Evolutionary conservation across 2,113 vertebrate genomes (phyloP).

Genomic region (Plotosus lineatus): DNA sequence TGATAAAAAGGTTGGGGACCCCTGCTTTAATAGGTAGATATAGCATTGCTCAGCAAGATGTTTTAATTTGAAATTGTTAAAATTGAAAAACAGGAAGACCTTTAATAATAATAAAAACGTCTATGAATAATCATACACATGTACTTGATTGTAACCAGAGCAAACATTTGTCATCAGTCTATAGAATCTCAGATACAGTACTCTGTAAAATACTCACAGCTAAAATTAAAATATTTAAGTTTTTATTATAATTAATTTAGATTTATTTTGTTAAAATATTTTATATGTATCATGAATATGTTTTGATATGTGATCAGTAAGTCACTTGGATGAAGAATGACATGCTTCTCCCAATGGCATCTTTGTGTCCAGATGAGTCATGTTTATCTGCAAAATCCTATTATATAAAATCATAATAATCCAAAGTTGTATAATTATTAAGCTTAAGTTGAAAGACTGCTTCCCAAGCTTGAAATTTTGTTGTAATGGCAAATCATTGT

Average conservation of each 20-base stretch:
- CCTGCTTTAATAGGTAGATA: not conserved
- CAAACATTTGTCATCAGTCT: constrained; percentile 57
- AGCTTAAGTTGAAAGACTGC: not conserved
- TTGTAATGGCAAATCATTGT: not conserved
- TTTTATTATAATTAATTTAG: too few relatives aligned
- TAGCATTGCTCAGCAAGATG: not conserved
- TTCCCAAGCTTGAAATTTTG: not conserved
- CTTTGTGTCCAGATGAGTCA: too few relatives aligned
- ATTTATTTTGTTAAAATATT: too few relatives aligned
- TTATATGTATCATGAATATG: too few relatives aligned
- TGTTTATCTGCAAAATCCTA: not conserved
- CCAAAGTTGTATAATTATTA: not conserved
- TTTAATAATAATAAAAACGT: not conserved
- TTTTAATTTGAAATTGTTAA: not conserved
- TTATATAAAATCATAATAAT: not conserved
- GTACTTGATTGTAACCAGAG: constrained; percentile 60
- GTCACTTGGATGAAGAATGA: too few relatives aligned
- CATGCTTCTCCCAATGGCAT: too few relatives aligned
- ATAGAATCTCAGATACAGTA: not conserved
- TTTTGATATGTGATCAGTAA: too few relatives aligned
- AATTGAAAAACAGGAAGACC: not conserved
- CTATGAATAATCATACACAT: constrained; percentile 56
- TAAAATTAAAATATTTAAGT: too few relatives aligned
- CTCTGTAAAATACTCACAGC: constrained; percentile 45
- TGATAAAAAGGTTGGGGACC: too few relatives aligned